A percentile compares a stretch with the other conserved stretches of the same genome.
phyloP scores from a whole-genome alignment of 2,797 vertebrate species.

The Megaceryle alcyon region DNA sequence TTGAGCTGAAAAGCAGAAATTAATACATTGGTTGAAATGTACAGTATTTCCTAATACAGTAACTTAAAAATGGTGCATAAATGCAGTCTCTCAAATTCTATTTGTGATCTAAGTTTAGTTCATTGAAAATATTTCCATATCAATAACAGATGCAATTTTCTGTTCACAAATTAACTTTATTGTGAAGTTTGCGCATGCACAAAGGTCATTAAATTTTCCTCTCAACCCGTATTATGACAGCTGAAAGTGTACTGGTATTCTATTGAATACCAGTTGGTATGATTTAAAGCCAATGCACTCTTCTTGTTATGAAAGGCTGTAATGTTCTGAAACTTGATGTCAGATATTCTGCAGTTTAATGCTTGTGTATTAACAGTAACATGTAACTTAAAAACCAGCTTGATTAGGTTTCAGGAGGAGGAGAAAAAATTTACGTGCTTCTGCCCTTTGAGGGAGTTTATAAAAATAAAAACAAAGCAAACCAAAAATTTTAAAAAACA shows the following conservation, averaged over 20 bases:
- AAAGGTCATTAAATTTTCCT: not conserved
- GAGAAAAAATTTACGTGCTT: not conserved
- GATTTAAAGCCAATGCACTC: not conserved
- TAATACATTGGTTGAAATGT: not conserved
- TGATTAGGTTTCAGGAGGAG: not conserved
- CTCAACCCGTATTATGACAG: not conserved
- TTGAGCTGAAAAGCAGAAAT: not conserved
- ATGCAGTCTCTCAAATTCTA: not conserved
- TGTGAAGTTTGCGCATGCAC: not conserved
- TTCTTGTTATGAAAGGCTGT: not conserved
- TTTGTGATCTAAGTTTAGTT: not conserved
- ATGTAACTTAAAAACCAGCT: not conserved
- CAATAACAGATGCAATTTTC: not conserved
- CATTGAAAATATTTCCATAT: not conserved
- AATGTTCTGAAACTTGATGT: not conserved
- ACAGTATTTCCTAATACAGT: not conserved
- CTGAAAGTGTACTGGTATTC: not conserved
- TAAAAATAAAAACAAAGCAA: not conserved
- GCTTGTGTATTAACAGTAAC: not conserved
- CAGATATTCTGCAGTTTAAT: not conserved
- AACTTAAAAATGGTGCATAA: not conserved
- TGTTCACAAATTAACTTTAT: not conserved
- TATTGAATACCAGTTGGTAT: not conserved
- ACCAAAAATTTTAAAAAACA: not conserved
- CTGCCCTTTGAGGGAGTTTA: not conserved